Base-by-base conservation (phyloP, 2,797 vertebrate species). In the Syndactyla subalaris region DNA sequence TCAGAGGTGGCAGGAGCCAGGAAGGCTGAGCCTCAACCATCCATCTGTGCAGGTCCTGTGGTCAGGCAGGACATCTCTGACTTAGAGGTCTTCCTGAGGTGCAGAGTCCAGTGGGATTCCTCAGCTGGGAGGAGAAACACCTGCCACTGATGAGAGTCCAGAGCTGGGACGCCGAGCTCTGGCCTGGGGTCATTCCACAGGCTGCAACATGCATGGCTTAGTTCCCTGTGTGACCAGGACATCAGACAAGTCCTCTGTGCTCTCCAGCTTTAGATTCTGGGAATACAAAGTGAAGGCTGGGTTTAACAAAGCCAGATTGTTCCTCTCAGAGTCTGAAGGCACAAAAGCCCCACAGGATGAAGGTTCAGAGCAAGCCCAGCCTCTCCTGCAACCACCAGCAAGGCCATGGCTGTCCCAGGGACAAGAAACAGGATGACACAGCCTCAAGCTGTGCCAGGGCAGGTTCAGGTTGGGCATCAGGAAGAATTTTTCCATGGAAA, bases 261-360 rank as follows among this genome's bases (percentile, higher is more conserved):
- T 98, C 95, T 99, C 97, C 86, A 99, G 97, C 95, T 97, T 98
- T 97, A 99, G 97, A 79, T 99, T 99, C 99, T 99, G 97, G 81
- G 89, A 83, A 84, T 4, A 84, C 1, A 32, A 86, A 68, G 93
- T 29, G 30, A 38, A 86, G 61, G 32, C 5, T 2, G 27, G 16
- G 13, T 17, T 15, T 2, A 26, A 36, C 30, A n/a, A 15, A 72
- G n/a, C 16, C 24, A 12, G 32, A 19, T 20, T 63, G 34, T 13
- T 52, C 16, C 20, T 12, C 34, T 57, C 3, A 0, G 17, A 45
- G 18, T 4, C 30, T n/a, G 21, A 41, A 66, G 54, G 45, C 5
- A 29, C 10, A 43, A 49, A 77, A 1, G 2, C 38, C 18, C 45
- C 5, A 41, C 4, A 2, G 0, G 2, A 22, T 3, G 10, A 71